Conservation (phyloP, 1,140 invertebrate species). For the Drosophila orena region DNA sequence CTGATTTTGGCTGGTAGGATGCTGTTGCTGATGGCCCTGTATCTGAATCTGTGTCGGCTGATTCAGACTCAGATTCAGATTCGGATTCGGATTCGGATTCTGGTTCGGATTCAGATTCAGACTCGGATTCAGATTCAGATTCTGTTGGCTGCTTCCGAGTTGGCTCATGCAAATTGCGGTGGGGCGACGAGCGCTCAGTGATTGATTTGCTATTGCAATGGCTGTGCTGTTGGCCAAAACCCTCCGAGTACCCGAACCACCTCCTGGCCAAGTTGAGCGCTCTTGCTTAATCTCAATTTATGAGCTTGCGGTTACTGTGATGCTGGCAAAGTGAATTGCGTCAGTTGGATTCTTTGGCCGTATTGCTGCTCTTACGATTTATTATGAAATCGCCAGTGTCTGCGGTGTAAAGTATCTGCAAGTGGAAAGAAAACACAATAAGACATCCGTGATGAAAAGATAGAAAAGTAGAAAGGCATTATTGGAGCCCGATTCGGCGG, state of each 20-base stretch:
- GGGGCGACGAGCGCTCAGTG: constrained; percentile 62
- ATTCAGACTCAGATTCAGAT: neutral
- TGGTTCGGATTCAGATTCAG: neutral
- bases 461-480: constrained; percentile 57
- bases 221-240: constrained; percentile 40
- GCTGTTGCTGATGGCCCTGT: constrained; percentile 18
- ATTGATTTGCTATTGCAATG: constrained; percentile 77
- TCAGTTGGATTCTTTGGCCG: constrained; percentile 63
- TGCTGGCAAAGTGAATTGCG: constrained; percentile 78
- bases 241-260: neutral
- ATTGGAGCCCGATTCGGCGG: constrained; percentile 3
- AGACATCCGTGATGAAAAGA: neutral
- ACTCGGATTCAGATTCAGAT: neutral
- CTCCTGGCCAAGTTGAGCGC: constrained; percentile 21
- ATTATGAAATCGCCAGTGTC: constrained; percentile 69
- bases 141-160: constrained; percentile 38
- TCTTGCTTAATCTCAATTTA: constrained; percentile 79
- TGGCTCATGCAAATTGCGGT: constrained; percentile 79
- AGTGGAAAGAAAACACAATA: constrained; percentile 30
- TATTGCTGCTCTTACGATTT: constrained; percentile 58
- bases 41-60: constrained; percentile 26
- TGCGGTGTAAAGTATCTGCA: constrained; percentile 59
- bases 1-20: constrained; percentile 17
- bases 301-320: constrained; percentile 62
- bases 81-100: neutral